A percentile compares a stretch with the other conserved stretches of the same genome.
Conservation (phyloP, 2,113 vertebrate genomes). For the Muntiacus muntjak region DNA sequence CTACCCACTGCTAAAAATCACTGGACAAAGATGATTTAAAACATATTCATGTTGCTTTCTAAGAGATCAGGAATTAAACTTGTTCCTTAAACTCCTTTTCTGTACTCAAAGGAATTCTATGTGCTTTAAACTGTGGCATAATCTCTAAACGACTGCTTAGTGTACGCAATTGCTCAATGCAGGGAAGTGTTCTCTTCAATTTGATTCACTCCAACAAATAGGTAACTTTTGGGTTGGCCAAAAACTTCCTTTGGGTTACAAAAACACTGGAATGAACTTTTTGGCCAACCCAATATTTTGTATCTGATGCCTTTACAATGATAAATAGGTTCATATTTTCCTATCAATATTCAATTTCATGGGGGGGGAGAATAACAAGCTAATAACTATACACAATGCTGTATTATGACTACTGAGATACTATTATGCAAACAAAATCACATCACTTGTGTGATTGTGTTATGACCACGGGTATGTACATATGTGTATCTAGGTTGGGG, state of each 20-base stretch:
- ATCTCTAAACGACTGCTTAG: not conserved
- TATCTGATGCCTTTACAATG: not conserved
- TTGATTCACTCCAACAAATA: not conserved
- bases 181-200: not conserved
- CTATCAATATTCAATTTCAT: not conserved
- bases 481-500: not conserved
- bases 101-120: not conserved
- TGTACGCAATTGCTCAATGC: not conserved
- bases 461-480: not conserved
- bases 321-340: slow-evolving; percentile 2
- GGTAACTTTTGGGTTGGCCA: not conserved
- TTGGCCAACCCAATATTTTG: not conserved
- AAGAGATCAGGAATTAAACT: not conserved
- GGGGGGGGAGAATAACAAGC: not conserved
- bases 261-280: not conserved
- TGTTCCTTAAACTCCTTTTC: not conserved
- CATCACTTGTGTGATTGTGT: not conserved
- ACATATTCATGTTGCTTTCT: not conserved
- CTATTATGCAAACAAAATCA: not conserved
- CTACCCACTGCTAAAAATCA: not conserved
- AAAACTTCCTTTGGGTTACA: not conserved
- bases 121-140: not conserved
- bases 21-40: not conserved
- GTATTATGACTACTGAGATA: not conserved
- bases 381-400: not conserved